Conservation (phyloP, 2,797 vertebrate genomes). For the Sebastes melanostomus region DNA sequence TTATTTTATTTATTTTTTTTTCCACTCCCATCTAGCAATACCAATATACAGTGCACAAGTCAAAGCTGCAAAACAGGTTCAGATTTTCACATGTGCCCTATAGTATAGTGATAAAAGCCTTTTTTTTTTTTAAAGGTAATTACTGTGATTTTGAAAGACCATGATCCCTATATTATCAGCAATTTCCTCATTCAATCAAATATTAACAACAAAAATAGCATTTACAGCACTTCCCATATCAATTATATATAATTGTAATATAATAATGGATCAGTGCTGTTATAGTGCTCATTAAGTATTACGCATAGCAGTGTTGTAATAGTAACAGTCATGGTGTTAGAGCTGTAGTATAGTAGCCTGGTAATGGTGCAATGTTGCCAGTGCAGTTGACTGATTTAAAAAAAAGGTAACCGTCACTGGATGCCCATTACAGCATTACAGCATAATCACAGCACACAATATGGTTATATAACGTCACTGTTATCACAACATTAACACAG, state of each 20-base stretch:
- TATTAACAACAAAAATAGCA: not conserved
- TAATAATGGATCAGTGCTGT: not conserved
- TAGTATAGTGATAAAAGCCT: not conserved
- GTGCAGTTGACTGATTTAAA: not conserved
- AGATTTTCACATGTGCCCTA: not conserved
- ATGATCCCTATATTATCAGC: not conserved
- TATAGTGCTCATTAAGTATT: not conserved
- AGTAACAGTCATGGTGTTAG: not conserved
- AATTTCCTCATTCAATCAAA: not conserved
- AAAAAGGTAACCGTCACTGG: not conserved
- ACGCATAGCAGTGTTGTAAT: not conserved
- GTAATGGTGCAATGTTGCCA: not conserved
- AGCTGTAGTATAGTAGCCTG: not conserved
- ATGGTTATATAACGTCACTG: not conserved
- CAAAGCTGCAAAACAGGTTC: not conserved
- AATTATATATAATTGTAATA: not conserved
- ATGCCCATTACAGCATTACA: not conserved
- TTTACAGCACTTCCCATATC: not conserved
- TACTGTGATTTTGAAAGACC: not conserved
- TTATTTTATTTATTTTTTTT: not conserved
- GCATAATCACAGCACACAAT: not conserved
- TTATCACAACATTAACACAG: conserved; percentile 9
- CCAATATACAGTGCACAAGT: not conserved
- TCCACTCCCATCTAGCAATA: not conserved
- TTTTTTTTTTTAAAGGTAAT: not conserved